Conservation (phyloP, 2,113 vertebrate genomes). For the Sander lucioperca region DNA sequence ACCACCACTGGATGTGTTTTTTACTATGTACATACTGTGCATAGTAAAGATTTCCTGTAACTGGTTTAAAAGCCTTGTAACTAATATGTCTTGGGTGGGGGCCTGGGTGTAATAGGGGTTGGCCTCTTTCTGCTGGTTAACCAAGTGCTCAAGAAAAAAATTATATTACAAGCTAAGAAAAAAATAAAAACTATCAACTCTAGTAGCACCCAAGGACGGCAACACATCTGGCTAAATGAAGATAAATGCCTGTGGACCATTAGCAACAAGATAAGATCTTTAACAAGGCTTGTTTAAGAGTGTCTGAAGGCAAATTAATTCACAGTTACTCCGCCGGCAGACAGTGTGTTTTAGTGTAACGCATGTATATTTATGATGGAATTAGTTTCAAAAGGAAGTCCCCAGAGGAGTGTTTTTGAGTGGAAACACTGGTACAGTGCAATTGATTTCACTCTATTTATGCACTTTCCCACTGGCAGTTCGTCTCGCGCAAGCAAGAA, state of each 20-base stretch:
- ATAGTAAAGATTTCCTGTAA: conserved; percentile 55
- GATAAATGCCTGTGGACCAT: conserved; percentile 86
- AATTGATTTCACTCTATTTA: conserved; percentile 88
- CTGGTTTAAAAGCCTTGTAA: conserved; percentile 64
- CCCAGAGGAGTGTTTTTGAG: conserved; percentile 86
- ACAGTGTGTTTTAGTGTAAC: conserved; percentile 83
- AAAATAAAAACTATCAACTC: conserved; percentile 61
- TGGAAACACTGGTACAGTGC: conserved; percentile 83
- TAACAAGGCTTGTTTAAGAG: conserved; percentile 87
- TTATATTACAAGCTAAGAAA: conserved; percentile 53
- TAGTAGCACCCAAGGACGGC: conserved; percentile 74
- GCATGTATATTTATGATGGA: conserved; percentile 88
- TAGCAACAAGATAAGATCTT: conserved; percentile 86
- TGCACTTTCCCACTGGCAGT: conserved; percentile 83
- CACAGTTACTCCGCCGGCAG: conserved; percentile 82
- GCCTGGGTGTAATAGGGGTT: conserved; percentile 52
- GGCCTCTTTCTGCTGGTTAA: conserved; percentile 65
- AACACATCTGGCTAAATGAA: conserved; percentile 83
- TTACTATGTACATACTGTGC: conserved; percentile 45
- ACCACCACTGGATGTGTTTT: conserved; percentile 18
- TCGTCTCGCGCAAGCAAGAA: conserved; percentile 72
- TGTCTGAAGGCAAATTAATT: conserved; percentile 88
- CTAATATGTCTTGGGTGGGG: conserved; percentile 65
- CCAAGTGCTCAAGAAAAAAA: conserved; percentile 53
- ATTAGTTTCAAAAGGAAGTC: conserved; percentile 86